These are phyloP conservation scores for Stomatorhinus walkeri DNA, from an alignment of 2,797 vertebrate species.

Conservation along the genomic window DNA sequence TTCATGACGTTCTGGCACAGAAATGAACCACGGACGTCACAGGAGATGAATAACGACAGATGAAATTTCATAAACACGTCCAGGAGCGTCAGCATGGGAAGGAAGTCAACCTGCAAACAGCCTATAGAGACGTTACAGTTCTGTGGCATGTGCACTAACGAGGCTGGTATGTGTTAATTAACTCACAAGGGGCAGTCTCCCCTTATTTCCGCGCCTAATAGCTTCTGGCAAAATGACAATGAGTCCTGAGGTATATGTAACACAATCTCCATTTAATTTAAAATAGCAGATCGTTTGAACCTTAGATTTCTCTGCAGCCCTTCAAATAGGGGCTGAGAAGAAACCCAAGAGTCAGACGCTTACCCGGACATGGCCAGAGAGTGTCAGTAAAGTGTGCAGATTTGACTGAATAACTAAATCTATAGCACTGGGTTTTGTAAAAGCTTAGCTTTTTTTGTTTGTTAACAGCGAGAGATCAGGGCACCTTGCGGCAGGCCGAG, in stretches of 20 bases:
- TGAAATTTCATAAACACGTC: slow-evolving; percentile 8
- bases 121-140: neutral
- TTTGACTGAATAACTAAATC: neutral
- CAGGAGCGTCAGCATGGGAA: neutral
- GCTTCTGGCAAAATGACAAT: neutral
- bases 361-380: neutral
- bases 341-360: neutral
- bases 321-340: neutral
- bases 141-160: neutral
- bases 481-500: neutral
- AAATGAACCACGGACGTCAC: neutral
- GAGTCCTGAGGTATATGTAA: neutral
- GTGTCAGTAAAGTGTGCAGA: neutral
- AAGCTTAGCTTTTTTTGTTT: neutral
- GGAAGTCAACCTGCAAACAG: neutral
- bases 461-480: neutral
- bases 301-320: neutral
- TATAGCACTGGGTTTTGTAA: neutral
- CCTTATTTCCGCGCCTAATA: neutral
- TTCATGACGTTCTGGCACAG: neutral
- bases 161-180: neutral
- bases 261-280: neutral
- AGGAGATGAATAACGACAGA: slow-evolving; percentile 2
- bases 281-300: neutral
- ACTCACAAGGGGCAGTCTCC: neutral